Percentiles rank a stretch among this genome's conserved stretches.
Conservation (phyloP, 2,888 invertebrate genomes). For the Eupithecia vulgata region DNA sequence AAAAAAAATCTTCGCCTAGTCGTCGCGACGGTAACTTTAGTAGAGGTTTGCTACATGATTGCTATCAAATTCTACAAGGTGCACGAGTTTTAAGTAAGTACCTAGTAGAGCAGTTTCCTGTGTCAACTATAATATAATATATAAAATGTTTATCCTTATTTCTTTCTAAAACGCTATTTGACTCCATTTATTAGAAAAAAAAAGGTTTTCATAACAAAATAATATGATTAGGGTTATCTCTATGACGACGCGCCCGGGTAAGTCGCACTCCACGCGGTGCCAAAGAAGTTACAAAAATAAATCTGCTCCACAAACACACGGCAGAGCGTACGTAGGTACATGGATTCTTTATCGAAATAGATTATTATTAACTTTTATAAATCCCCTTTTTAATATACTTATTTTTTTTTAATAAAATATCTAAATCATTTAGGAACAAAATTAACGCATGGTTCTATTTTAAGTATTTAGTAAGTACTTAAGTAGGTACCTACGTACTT, state of each 20-base stretch:
- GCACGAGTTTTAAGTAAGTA: background rate
- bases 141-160: no score
- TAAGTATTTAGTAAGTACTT: background rate
- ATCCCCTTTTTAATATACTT: background rate
- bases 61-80: background rate
- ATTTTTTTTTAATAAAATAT: background rate
- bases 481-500: no score
- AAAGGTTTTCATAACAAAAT: background rate
- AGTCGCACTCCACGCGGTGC: background rate
- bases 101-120: no score
- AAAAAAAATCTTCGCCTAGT: no score
- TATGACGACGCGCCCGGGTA: background rate
- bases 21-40: background rate
- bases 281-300: conserved; percentile 22
- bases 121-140: no score
- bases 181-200: no score
- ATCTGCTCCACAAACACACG: conserved; percentile 16
- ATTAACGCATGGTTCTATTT: background rate
- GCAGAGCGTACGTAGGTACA: conserved; percentile 18
- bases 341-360: background rate
- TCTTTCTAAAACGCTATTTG: no score
- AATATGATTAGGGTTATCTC: background rate
- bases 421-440: background rate
- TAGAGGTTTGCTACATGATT: background rate
- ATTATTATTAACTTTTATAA: background rate